phyloP scores from a whole-genome alignment of 2,888 invertebrate species.

The Crossocerus cetratus region DNA sequence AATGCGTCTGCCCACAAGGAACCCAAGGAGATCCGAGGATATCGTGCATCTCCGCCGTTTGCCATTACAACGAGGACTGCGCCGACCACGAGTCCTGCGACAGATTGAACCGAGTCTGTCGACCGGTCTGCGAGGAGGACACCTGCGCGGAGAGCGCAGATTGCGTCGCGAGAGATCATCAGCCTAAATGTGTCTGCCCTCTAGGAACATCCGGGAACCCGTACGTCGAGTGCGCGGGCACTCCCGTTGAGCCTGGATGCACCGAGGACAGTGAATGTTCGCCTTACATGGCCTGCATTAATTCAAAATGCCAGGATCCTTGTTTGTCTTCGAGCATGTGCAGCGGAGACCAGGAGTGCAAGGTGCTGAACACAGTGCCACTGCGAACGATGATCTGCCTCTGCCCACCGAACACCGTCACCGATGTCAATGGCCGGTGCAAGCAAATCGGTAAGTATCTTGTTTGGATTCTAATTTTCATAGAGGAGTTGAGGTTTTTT shows the following conservation, averaged over 20 bases:
- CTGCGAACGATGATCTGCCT: conserved; percentile 91
- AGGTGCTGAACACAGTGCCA: conserved; percentile 87
- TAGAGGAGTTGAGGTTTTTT: neutral
- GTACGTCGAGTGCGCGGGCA: conserved; percentile 81
- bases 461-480: neutral
- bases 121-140: conserved; percentile 89
- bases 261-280: conserved; percentile 87
- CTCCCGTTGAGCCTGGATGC: conserved; percentile 81
- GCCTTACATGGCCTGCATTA: conserved; percentile 86
- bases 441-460: conserved; percentile 77
- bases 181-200: conserved; percentile 87
- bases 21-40: conserved; percentile 90
- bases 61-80: conserved; percentile 94
- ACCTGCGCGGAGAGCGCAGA: conserved; percentile 88
- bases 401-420: conserved; percentile 89
- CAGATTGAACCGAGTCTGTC: conserved; percentile 88
- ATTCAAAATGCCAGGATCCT: conserved; percentile 86
- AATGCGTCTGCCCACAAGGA: conserved; percentile 90
- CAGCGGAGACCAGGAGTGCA: conserved; percentile 87
- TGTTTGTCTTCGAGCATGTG: conserved; percentile 86
- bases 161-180: conserved; percentile 87
- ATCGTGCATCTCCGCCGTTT: conserved; percentile 89
- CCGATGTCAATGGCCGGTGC: conserved; percentile 86
- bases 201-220: conserved; percentile 89
- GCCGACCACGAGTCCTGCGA: conserved; percentile 91